These are phyloP conservation scores for Pseudanteris insignis DNA, from an alignment of 2,888 invertebrate species.

Conservation along the genomic window DNA sequence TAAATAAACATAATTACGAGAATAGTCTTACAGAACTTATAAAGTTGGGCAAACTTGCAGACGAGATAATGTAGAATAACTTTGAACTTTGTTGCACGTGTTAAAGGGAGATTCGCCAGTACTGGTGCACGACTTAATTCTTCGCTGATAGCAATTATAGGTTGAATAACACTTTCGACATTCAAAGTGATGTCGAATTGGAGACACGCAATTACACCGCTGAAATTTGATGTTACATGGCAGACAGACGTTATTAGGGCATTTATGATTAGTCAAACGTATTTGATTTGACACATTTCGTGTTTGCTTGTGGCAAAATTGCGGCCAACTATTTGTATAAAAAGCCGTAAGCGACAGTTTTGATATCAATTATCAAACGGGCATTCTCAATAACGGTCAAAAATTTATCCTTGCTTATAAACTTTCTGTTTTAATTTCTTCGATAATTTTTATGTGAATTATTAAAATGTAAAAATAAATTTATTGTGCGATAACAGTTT, in stretches of 20 bases:
- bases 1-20: no score
- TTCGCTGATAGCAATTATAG: constrained; percentile 8
- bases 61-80: constrained; percentile 2
- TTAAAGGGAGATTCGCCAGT: neutral
- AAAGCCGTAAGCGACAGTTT: constrained; percentile 8
- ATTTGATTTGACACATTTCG: constrained; percentile 59
- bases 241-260: constrained; percentile 55
- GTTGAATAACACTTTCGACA: constrained; percentile 26
- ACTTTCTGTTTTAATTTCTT: no score
- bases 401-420: no score
- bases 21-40: no score
- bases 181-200: constrained; percentile 41
- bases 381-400: no score
- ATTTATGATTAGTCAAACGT: constrained; percentile 49
- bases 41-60: constrained; percentile 15
- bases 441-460: no score
- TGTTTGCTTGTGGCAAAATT: constrained; percentile 34
- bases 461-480: no score
- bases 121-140: constrained; percentile 10
- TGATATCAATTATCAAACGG: constrained; percentile 12
- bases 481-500: no score
- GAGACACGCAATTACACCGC: constrained; percentile 37
- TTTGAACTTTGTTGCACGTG: constrained; percentile 21
- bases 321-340: constrained; percentile 36
- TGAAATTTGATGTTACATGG: constrained; percentile 31